phyloP scores from a whole-genome alignment of 2,113 vertebrate species.

The Crotalus helleri region DNA sequence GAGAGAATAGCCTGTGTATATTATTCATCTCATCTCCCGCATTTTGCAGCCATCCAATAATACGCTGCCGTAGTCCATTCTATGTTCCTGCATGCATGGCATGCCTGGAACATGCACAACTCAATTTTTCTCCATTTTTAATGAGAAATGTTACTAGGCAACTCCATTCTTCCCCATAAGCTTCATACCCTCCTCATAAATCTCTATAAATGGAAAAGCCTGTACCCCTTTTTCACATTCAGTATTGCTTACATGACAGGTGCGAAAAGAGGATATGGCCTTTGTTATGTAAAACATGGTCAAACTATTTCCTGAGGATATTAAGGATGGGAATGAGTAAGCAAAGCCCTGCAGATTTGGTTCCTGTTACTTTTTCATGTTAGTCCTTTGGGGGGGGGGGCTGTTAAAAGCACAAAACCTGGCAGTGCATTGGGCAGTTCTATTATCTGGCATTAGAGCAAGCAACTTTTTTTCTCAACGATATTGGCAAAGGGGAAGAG shows the following conservation, averaged over 20 bases:
- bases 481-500: background rate
- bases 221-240: background rate
- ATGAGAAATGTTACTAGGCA: slow-evolving; percentile 13
- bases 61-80: background rate
- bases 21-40: background rate
- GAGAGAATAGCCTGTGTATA: background rate
- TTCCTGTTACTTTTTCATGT: background rate
- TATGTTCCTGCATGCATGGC: no score
- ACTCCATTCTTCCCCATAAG: background rate
- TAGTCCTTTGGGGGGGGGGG: background rate
- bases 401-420: background rate
- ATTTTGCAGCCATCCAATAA: background rate
- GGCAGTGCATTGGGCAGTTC: background rate
- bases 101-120: background rate
- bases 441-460: no score
- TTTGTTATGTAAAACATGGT: background rate
- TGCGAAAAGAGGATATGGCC: background rate
- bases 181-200: background rate
- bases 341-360: background rate
- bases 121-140: background rate
- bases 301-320: background rate
- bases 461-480: background rate
- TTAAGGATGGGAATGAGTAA: background rate
- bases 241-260: background rate
- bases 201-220: background rate